A percentile compares a stretch with the other conserved stretches of the same genome.
phyloP scores from a whole-genome alignment of 1,140 invertebrate species.

The Akabosia matsudoensis region DNA sequence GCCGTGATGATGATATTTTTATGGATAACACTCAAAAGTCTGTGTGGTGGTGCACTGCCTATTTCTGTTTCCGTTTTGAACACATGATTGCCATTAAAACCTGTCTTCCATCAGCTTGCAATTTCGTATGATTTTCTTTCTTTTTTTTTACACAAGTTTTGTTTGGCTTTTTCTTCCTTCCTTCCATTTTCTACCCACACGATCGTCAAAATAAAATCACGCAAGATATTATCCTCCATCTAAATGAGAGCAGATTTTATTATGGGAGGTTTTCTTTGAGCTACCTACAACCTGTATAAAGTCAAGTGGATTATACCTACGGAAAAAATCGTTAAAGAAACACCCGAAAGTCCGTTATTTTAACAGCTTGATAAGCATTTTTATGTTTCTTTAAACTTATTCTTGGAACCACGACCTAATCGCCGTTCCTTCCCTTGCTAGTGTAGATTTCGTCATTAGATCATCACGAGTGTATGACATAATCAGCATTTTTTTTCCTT shows the following conservation, averaged over 20 bases:
- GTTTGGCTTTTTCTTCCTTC: no score
- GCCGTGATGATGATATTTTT: constrained; percentile 14
- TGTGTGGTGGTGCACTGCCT: neutral
- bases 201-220: no score
- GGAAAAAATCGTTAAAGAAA: neutral
- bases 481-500: neutral
- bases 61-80: neutral
- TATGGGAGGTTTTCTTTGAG: no score
- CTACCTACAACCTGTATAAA: no score
- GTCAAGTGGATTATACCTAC: no score
- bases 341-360: neutral
- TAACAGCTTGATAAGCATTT: neutral
- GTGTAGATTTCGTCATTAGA: neutral
- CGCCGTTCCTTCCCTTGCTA: no score
- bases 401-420: no score
- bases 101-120: neutral
- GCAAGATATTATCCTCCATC: no score
- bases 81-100: neutral
- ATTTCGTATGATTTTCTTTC: no score
- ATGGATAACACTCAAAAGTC: neutral
- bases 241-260: neutral
- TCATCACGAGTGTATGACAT: neutral
- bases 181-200: neutral
- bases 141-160: no score
- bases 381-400: no score